These are phyloP conservation scores for Bellardia pandia DNA, from an alignment of 2,888 invertebrate genomes.

Conservation along the genomic window DNA sequence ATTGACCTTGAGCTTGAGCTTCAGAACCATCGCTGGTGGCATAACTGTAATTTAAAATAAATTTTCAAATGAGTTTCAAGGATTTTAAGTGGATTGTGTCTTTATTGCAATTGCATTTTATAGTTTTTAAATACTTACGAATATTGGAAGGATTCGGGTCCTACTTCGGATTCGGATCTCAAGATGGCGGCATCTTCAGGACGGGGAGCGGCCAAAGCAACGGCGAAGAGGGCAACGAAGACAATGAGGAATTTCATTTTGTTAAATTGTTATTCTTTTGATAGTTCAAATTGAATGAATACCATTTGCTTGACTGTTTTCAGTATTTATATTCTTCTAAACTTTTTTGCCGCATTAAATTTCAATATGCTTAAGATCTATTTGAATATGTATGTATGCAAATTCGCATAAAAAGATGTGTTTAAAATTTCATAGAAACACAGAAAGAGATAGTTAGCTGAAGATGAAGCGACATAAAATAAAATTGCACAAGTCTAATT, in stretches of 20 bases:
- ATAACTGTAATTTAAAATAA: constrained; percentile 49
- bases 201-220: constrained; percentile 76
- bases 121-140: constrained; percentile 47
- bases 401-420: constrained; percentile 2
- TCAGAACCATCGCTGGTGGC: constrained; percentile 77
- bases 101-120: no score
- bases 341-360: background rate
- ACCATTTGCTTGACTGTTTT: background rate
- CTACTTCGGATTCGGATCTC: constrained; percentile 84
- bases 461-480: background rate
- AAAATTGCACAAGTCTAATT: background rate
- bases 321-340: constrained; percentile 58
- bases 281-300: constrained; percentile 64
- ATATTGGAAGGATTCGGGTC: constrained; percentile 85
- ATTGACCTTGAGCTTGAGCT: constrained; percentile 75
- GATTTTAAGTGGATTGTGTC: background rate
- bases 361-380: background rate
- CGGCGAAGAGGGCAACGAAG: constrained; percentile 76
- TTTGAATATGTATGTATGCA: constrained; percentile 21
- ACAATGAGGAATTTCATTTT: constrained; percentile 82
- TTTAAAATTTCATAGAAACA: background rate
- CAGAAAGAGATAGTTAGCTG: background rate
- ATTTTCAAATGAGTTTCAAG: background rate
- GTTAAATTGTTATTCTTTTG: constrained; percentile 60
- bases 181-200: constrained; percentile 77